These are phyloP conservation scores for Asteroscopus sphinx DNA, from an alignment of 2,888 invertebrate genomes.

Conservation along the genomic window DNA sequence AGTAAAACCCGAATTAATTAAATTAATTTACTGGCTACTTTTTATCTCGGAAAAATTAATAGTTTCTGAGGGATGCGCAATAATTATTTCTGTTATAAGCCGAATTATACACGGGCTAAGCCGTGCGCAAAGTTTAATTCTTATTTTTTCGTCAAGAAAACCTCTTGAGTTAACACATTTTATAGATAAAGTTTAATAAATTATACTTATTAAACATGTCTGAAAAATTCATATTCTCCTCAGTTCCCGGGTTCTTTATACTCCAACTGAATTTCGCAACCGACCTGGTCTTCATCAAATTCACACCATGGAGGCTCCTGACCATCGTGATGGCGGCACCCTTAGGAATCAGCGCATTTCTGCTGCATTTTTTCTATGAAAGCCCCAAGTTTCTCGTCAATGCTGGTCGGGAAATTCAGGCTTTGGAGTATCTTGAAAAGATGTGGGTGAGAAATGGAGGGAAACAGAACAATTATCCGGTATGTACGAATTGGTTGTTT, in stretches of 20 bases:
- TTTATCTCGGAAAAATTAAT: no score
- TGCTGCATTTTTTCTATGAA: slow-evolving; percentile 90
- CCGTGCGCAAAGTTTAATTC: no score
- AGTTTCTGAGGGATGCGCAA: no score
- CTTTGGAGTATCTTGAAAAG: slow-evolving; percentile 86
- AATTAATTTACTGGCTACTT: no score
- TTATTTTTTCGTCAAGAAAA: no score
- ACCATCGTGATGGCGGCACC: slow-evolving; percentile 83
- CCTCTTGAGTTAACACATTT: no score
- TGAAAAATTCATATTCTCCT: no score
- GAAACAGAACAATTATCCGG: slow-evolving; percentile 31
- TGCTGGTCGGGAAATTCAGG: slow-evolving; percentile 88
- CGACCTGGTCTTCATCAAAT: slow-evolving; percentile 59
- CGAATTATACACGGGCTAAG: no score
- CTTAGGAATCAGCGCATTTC: slow-evolving; percentile 86
- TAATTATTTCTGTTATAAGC: no score
- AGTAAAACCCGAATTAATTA: no score
- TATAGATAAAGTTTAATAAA: no score
- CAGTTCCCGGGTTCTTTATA: slow-evolving; percentile 62
- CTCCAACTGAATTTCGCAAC: slow-evolving; percentile 58
- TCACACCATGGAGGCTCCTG: slow-evolving; percentile 71
- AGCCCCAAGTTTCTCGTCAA: slow-evolving; percentile 93
- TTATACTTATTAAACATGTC: no score
- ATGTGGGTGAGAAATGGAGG: slow-evolving; percentile 89
- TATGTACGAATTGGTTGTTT: slow-evolving; percentile 12